Base-by-base conservation (phyloP, 2,797 vertebrate species). In the Telmatherina bonti region DNA sequence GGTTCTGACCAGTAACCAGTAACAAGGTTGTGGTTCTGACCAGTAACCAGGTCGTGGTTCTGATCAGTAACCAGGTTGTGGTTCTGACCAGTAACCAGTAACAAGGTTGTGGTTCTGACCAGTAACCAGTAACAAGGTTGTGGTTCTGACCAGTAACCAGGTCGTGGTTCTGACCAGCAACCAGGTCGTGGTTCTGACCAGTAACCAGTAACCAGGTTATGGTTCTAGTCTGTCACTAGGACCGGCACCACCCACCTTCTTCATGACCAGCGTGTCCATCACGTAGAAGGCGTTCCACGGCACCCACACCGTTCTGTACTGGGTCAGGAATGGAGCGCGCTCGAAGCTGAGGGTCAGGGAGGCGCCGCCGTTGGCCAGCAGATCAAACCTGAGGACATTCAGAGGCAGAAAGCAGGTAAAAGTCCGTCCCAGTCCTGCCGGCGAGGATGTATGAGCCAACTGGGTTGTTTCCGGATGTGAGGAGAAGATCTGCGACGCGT, bases 251-350 rank as follows among this genome's bases (percentile, higher is more conserved):
- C 78, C 72, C 57, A 93, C 92, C 84, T 98, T 98, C 93, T 99
- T 99, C 96, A 99, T 97, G 68, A 98, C 96, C 47, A 99, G 91
- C 0, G 97, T 99, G 84, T 99, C 98, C 97, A 99, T 99, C 84
- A 99, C 97, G 41, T 99, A 97, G 79, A 99, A 99, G 27, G 98
- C 96, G 10, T 98, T 98, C 98, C 98, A 99, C 0, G 98, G 97
- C 73, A 99, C 94, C 98, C 97, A 99, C 1, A 98, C 97, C 0
- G 97, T 99, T 64, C 96, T 95, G 86, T 97, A 96, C 87, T 99
- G 98, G 0, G 96, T 96, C 82, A 99, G 94, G 93, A 99, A 99
- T 0, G 98, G 98, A 7, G 96, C 93, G 0, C 98, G 95, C 85
- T 99, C 96, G 60, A 99, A 99, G 54, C 97, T 93, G 86, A 99